Percentiles rank a stretch among this genome's conserved stretches.
phyloP scores from a whole-genome alignment of 2,797 vertebrate species.

The Betta splendens region DNA sequence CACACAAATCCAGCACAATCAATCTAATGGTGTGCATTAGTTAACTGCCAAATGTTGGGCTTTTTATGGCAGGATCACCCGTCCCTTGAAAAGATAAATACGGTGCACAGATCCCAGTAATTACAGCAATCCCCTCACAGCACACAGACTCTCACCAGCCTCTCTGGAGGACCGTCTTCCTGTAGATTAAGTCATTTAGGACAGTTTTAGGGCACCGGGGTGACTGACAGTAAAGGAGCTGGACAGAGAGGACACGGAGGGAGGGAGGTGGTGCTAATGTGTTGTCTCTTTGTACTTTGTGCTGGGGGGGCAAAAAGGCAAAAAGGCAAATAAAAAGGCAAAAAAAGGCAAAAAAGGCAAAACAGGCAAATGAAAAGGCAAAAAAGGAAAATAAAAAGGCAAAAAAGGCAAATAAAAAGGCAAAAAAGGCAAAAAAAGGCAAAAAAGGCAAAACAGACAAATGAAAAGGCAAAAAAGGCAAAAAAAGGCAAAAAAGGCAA shows the following conservation, averaged over 20 bases:
- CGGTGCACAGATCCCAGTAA: conserved; percentile 86
- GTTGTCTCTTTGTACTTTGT: conserved; percentile 34
- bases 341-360: background rate
- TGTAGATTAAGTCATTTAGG: conserved; percentile 78
- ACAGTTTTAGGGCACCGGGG: conserved; percentile 69
- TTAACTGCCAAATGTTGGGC: conserved; percentile 87
- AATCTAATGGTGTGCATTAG: conserved; percentile 92
- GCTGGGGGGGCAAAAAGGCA: no score
- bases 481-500: no score
- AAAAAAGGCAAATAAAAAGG: conserved; percentile 3
- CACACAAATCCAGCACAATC: conserved; percentile 86
- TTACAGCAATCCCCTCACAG: conserved; percentile 84
- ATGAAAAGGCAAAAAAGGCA: background rate
- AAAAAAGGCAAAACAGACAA: conserved; percentile 4
- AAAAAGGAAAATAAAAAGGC: background rate
- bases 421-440: background rate
- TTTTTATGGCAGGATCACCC: conserved; percentile 83
- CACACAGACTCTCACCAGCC: conserved; percentile 63
- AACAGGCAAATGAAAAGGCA: background rate
- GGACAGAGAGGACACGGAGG: conserved; percentile 45
- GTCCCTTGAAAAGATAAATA: conserved; percentile 87
- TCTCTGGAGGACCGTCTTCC: conserved; percentile 66
- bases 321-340: background rate
- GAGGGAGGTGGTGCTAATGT: conserved; percentile 37
- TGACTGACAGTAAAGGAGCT: conserved; percentile 48